Percentiles rank a stretch among this genome's conserved stretches.
Conservation (phyloP, 2,797 vertebrate species). For the Chrysocyon brachyurus region DNA sequence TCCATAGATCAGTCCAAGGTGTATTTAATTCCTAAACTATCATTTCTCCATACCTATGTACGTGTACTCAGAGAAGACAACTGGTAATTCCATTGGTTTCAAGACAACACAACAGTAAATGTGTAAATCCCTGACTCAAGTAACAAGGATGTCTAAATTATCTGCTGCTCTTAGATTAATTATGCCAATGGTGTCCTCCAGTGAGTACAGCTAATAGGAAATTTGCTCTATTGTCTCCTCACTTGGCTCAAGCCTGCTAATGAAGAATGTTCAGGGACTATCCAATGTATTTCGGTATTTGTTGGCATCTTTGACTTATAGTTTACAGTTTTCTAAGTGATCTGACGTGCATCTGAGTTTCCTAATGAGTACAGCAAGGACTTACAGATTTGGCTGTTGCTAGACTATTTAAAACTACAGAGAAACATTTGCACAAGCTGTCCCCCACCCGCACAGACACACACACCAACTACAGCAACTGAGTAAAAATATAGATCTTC, state of each 20-base stretch:
- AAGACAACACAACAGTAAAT: slow-evolving; percentile 57
- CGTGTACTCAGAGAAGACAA: background rate
- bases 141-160: slow-evolving; percentile 43
- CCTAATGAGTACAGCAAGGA: slow-evolving; percentile 32
- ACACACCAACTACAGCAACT: background rate
- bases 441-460: background rate
- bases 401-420: slow-evolving; percentile 36
- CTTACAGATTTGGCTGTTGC: background rate
- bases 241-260: slow-evolving; percentile 27
- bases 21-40: slow-evolving; percentile 53
- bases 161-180: slow-evolving; percentile 26
- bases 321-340: slow-evolving; percentile 59
- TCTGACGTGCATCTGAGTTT: slow-evolving; percentile 64
- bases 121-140: slow-evolving; percentile 1
- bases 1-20: background rate
- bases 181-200: slow-evolving; percentile 41
- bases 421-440: background rate
- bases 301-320: slow-evolving; percentile 44
- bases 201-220: slow-evolving; percentile 45
- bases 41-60: slow-evolving; percentile 19
- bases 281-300: slow-evolving; percentile 20
- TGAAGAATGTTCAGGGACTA: slow-evolving; percentile 39
- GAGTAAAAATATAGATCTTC: slow-evolving; percentile 24
- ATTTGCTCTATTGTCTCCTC: slow-evolving; percentile 56
- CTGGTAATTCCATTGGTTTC: background rate